Evolutionary conservation across 2,888 invertebrate species (phyloP).

Genomic region (Acrocera orbiculus): DNA sequence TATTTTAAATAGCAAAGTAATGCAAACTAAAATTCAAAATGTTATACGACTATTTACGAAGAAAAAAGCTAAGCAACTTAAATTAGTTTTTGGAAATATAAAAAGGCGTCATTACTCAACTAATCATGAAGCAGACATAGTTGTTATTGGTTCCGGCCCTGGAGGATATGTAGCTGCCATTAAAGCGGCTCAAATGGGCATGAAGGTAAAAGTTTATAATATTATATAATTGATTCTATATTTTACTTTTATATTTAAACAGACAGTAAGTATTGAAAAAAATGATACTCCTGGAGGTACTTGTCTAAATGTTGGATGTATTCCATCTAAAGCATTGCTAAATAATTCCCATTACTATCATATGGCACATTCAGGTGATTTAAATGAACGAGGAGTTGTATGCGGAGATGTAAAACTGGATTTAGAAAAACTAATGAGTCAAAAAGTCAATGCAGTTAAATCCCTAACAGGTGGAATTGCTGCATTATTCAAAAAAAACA

Average conservation of each 20-base stretch:
- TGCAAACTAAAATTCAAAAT: too few species aligned
- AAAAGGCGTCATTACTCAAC: slow-evolving; percentile 47
- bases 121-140: slow-evolving; percentile 73
- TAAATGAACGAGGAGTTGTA: slow-evolving; percentile 67
- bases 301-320: slow-evolving; percentile 97
- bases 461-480: slow-evolving; percentile 90
- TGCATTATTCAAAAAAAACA: slow-evolving; percentile 93
- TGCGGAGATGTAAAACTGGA: slow-evolving; percentile 43
- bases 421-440: slow-evolving; percentile 67
- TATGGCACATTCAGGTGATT: slow-evolving; percentile 77
- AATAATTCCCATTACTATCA: slow-evolving; percentile 94
- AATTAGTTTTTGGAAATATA: slow-evolving; percentile 25
- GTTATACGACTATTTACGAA: too few species aligned
- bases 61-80: too few species aligned
- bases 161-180: slow-evolving; percentile 99
- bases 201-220: slow-evolving; percentile 51
- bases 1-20: too few species aligned
- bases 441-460: slow-evolving; percentile 77
- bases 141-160: slow-evolving; percentile 95
- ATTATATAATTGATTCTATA: neutral
- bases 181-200: slow-evolving; percentile 93
- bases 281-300: slow-evolving; percentile 89
- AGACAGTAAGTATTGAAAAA: slow-evolving; percentile 94
- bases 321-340: slow-evolving; percentile 91
- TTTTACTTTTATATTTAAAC: slow-evolving; percentile 17